Conservation (phyloP, 2,113 vertebrate genomes). For the Clinocottus analis region DNA sequence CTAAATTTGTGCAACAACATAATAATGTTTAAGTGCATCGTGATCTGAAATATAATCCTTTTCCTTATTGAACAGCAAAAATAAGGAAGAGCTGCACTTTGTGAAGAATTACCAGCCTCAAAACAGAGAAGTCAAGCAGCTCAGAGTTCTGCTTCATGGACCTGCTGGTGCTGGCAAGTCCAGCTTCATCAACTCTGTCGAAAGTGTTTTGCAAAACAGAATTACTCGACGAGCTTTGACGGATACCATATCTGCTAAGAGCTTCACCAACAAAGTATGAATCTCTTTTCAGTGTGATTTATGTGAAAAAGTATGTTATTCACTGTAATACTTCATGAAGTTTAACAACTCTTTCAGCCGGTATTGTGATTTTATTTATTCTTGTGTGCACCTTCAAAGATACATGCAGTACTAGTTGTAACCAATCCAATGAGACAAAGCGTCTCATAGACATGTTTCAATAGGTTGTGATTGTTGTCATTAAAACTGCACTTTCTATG, state of each 20-base stretch:
- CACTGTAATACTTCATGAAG: not conserved
- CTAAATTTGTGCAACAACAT: not conserved
- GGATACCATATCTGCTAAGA: fast-evolving
- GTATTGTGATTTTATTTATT: not conserved
- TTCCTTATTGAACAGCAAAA: not conserved
- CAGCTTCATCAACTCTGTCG: slow-evolving; percentile 66
- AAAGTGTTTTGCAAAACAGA: slow-evolving; percentile 24
- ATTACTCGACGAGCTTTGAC: not conserved
- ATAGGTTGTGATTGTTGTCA: not conserved
- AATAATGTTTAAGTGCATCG: not conserved
- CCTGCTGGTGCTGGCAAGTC: not conserved
- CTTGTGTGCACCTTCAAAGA: not conserved
- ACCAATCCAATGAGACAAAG: not conserved
- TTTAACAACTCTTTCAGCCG: not conserved
- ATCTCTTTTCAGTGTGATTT: not conserved
- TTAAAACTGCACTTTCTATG: not conserved
- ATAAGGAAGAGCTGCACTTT: not conserved
- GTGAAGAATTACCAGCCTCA: not conserved
- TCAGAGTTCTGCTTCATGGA: slow-evolving; percentile 9
- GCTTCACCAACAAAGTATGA: slow-evolving; percentile 38
- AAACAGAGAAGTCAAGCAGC: not conserved
- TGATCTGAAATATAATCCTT: not conserved
- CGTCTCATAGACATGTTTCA: not conserved
- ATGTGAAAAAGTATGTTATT: not conserved
- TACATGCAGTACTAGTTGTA: too few species aligned